Base-by-base conservation (phyloP, 2,888 invertebrate genomes). In the Apotomis capreana region DNA sequence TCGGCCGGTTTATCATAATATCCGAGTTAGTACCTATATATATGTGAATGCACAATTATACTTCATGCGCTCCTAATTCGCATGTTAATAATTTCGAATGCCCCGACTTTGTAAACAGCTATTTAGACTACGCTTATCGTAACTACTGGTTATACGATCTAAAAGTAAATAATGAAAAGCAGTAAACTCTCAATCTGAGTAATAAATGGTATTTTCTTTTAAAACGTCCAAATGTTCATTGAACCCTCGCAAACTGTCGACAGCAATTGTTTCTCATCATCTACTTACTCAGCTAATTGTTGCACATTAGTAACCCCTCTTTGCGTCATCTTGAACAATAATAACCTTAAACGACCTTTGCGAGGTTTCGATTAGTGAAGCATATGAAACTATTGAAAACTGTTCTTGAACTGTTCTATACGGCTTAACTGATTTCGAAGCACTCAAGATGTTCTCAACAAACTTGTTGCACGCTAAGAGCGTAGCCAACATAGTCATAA, bases 391-490 rank as follows among this genome's bases (percentile, higher is more conserved):
- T 85, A 81, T 85, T 76, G 81, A 81, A 80, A 80, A 79, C 74
- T 80, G 79, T 79, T 79, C 81, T 81, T 76, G 78, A 84, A 79
- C 80, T 80, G 81, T 83, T 84, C 82, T 82, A 83, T 87, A 86
- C 80, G 81, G 85, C 83, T 86, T 85, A 89, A 87, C 87, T 87
- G 88, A 89, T 90, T 89, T 89, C 84, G 86, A 87, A 90, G 89
- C 89, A 87, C 91, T 91, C 89, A 89, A 91, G 91, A 90, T 85
- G 88, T 83, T 90, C 84, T 82, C 82, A 83, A 86, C 88, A 88
- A 92, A 92, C 92, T 93, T 93, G 92, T 93, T 92, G 91, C 92
- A 78, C 85, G 80, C 83, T 86, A 83, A 86, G 84, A 88, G 91
- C 89, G 88, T 88, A 87, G 84, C 86, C 85, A 85, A 86, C 90